Conservation (phyloP, 2,113 vertebrate species). For the western clawed frog (Xenopus tropicalis) region DNA sequence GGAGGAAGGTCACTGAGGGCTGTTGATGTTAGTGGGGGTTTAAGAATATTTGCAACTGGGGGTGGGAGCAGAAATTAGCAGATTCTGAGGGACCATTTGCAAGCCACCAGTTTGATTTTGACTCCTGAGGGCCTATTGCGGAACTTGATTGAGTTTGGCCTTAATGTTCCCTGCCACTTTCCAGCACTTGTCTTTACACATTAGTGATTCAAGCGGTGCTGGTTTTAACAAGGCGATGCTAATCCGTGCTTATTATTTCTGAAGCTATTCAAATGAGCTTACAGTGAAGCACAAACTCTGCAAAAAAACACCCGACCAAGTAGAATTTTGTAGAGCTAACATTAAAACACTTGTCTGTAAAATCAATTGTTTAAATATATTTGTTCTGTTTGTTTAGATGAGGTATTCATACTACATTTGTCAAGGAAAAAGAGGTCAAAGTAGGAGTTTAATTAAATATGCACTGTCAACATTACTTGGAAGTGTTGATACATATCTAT, state of each 20-base stretch:
- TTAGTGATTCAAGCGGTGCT: slow-evolving; percentile 67
- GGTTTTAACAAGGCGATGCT: slow-evolving; percentile 63
- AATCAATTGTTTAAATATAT: no score
- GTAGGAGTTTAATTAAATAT: no score
- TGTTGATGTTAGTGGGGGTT: slow-evolving; percentile 44
- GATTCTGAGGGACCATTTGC: slow-evolving; percentile 64
- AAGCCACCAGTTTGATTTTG: slow-evolving; percentile 76
- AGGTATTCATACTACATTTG: no score
- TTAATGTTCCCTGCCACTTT: slow-evolving; percentile 89
- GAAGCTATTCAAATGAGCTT: slow-evolving; percentile 13
- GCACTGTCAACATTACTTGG: no score
- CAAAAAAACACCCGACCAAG: no score
- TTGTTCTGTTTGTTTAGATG: no score
- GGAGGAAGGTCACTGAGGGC: slow-evolving; percentile 28
- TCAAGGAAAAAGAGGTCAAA: no score
- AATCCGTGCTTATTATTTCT: slow-evolving; percentile 56
- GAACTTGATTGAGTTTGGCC: slow-evolving; percentile 88
- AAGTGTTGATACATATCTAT: no score
- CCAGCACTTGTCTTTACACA: slow-evolving; percentile 92
- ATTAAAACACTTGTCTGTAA: no score
- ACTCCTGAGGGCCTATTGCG: slow-evolving; percentile 69
- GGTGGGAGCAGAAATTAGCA: slow-evolving; percentile 37
- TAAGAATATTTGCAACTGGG: slow-evolving; percentile 19
- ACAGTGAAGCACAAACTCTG: no score
- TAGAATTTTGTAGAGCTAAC: no score